Percentiles rank a stretch among this genome's conserved stretches.
Conservation (phyloP, 2,888 invertebrate species). For the Athalia rosae region DNA sequence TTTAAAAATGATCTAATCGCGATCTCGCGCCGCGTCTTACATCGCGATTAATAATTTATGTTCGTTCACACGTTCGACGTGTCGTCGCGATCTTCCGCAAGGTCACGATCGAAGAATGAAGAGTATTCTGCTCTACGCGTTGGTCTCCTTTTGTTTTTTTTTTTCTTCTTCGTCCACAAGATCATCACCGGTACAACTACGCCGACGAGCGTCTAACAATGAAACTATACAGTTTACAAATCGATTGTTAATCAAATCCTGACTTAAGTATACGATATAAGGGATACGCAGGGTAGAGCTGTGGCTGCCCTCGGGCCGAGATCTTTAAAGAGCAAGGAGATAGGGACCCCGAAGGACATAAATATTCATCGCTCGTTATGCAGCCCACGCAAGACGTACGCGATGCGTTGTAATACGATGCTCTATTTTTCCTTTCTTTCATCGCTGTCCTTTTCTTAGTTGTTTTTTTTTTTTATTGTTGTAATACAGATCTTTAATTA, state of each 20-base stretch:
- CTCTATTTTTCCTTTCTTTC: too few relatives aligned
- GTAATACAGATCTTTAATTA: constrained; percentile 45
- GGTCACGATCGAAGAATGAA: too few relatives aligned
- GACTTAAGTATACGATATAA: background rate
- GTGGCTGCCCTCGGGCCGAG: constrained; percentile 28
- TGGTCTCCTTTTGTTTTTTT: too few relatives aligned
- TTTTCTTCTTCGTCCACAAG: too few relatives aligned
- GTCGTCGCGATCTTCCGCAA: too few relatives aligned
- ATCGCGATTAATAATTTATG: background rate
- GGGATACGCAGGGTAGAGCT: background rate
- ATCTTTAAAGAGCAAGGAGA: constrained; percentile 40
- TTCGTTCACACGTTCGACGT: background rate
- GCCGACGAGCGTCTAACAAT: too few relatives aligned
- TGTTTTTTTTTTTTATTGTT: constrained; percentile 24
- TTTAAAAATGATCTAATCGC: background rate
- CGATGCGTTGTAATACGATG: too few relatives aligned
- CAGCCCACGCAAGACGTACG: constrained; percentile 34
- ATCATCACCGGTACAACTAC: too few relatives aligned
- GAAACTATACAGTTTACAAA: too few relatives aligned
- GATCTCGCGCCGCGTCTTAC: background rate
- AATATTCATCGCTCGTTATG: constrained; percentile 53
- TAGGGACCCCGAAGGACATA: constrained; percentile 46
- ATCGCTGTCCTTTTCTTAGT: background rate
- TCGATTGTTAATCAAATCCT: too few relatives aligned
- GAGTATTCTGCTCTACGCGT: too few relatives aligned